Evolutionary conservation across 1,140 invertebrate genomes (phyloP), one percentile per base, ranked within the genome.

Genomic region (Vollenhovia emeryi): DNA sequence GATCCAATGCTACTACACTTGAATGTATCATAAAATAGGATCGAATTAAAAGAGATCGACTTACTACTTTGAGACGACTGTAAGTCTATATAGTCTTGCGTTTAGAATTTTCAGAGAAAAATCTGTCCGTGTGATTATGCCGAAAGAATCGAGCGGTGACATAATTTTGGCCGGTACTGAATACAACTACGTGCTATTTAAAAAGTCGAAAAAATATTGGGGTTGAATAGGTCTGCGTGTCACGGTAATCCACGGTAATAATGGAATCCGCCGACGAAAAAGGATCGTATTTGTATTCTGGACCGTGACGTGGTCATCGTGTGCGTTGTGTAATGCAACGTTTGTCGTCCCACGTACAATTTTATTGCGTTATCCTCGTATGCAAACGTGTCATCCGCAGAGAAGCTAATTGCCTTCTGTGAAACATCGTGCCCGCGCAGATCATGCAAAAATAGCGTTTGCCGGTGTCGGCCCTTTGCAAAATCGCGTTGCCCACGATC

Each of bases 351-450:
- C 78, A 82, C 78, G 78, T 82, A 43, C 66, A 57, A 82, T 82
- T 73, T 82, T 73, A 82, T 82, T 82, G 66, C 78, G 66, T 59
- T 82, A 73, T 45, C 27, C 66, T 57, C 36, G 78, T 73, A 82
- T 59, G 66, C 66, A 82, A 82, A 82, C 66, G 50, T 82, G 78
- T 40, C 52, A 82, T 82, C 66, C 50, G 64, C 27, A 73, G 48
- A 82, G 68, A 71, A 71, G 50, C 52, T 82, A 73, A 71, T 82
- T 80, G 64, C 36, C 48, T 68, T 69, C 66, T 45, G 27, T 71
- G 48, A 71, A 71, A 30, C 64, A 55, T 43, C 76, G 76, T 75
- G 21, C 55, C 24, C n/a, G 36, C 33, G 45, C 21, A 33, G 24
- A 71, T 80, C 18, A 27, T 50, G 21, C 48, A 18, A 69, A 55